Base-by-base conservation (phyloP, 2,888 invertebrate genomes). In the Sabatieria punctata region DNA sequence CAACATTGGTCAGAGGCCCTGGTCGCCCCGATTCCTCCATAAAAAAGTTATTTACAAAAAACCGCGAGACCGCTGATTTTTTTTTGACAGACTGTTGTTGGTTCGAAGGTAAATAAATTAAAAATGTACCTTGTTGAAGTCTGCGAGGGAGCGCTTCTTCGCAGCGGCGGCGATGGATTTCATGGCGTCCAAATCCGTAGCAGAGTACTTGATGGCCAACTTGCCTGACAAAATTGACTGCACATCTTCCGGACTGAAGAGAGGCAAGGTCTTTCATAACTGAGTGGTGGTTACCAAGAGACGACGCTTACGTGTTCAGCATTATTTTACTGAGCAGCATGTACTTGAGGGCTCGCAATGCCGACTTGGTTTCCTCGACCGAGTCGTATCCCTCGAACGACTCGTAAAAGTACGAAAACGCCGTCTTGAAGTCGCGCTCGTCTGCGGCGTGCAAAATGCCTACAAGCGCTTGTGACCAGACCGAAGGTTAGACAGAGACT, bases 301-400 rank as follows among this genome's bases (percentile, higher is more conserved):
- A n/a, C n/a, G n/a, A n/a, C n/a, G n/a, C 70, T 65, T 60, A 73
- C 73, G 57, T 52, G 59, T 85, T 88, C 47, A 95, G 72, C 91
- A 97, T 95, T 49, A 97, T 95, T 75, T 99, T 97, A 51, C 89
- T 88, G 56, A 99, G 68, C 59, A 97, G 75, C 97, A 99, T 99
- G 71, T 99, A 99, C 68, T 99, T 99, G 19, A 99, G 73, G n/a
- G 89, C 85, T 23, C 81, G 83, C 25, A 95, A 71, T 2, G 97
- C 95, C 68, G 85, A 88, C 3, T 78, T 77, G 61, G 79, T 81
- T 51, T 89, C 88, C 54, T 69, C 70, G 3, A 89, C 83, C 55
- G 88, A 89, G 69, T 93, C 93, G 68, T 86, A 93, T 56, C 93
- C 89, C 73, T 97, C 97, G 69, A 95, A 97, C 15, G 93, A 93